These are phyloP conservation scores for Castor canadensis DNA, from an alignment of 2,113 vertebrate species.

Conservation along the genomic window DNA sequence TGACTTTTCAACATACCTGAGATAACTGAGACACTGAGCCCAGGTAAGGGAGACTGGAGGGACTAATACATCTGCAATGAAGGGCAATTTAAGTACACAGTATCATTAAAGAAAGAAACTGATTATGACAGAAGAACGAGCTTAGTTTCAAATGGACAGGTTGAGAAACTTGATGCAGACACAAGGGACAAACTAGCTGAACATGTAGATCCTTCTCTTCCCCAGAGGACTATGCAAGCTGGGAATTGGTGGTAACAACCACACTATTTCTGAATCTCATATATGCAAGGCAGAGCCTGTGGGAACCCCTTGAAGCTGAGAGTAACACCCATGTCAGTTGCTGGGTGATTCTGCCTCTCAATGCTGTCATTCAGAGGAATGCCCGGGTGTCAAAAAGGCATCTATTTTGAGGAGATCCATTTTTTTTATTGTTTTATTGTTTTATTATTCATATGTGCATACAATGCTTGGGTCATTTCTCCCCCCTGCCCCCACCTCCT, in stretches of 20 bases:
- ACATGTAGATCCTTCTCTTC: background rate
- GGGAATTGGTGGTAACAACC: background rate
- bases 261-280: background rate
- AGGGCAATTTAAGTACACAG: background rate
- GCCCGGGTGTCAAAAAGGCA: background rate
- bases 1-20: background rate
- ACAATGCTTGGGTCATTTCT: no score
- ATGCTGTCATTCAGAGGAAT: background rate
- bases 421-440: no score
- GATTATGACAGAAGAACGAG: background rate
- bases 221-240: fast-evolving
- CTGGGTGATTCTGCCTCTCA: background rate
- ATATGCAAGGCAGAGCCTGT: fast-evolving
- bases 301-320: background rate
- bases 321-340: background rate
- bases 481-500: no score
- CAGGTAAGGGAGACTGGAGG: background rate
- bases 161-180: background rate
- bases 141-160: background rate
- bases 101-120: background rate
- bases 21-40: background rate
- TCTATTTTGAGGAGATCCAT: background rate
- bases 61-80: background rate
- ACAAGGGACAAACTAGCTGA: background rate
- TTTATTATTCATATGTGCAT: no score